Evolutionary conservation across 35 echinoderm and acorn worm genomes (phyloP).

Genomic region (Ophiothrix spiculata): DNA sequence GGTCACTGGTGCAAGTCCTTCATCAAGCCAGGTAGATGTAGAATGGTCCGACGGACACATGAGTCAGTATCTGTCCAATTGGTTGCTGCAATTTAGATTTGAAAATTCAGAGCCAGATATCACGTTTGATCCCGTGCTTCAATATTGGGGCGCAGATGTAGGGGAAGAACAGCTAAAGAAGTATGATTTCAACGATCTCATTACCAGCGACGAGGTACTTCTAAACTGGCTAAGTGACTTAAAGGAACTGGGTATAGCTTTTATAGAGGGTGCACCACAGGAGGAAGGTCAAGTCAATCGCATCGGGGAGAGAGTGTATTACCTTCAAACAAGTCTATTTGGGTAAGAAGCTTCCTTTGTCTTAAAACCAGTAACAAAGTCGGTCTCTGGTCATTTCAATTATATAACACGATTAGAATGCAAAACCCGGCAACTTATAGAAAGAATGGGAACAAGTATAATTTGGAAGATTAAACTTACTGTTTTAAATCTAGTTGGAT

Average conservation of each 20-base stretch:
- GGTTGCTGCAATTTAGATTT: constrained; percentile 51
- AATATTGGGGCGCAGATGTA: constrained; percentile 38
- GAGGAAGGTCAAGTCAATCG: constrained; percentile 42
- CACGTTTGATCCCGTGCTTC: constrained; percentile 42
- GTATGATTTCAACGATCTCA: constrained; percentile 39
- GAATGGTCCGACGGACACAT: constrained; percentile 63
- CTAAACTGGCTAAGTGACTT: constrained; percentile 53
- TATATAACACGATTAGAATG: too few species aligned
- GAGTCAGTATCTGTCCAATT: constrained; percentile 32
- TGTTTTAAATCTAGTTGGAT: too few species aligned
- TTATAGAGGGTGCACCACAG: constrained; percentile 15
- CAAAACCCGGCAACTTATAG: too few species aligned
- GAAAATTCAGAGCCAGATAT: constrained; percentile 50
- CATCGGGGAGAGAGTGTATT: constrained; percentile 48
- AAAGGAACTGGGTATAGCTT: constrained; percentile 46
- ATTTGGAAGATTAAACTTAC: too few species aligned
- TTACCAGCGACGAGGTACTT: constrained; percentile 44
- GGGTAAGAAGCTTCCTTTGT: too few species aligned
- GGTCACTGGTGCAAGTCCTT: background rate
- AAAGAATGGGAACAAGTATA: too few species aligned
- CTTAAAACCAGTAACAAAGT: too few species aligned
- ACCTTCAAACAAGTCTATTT: constrained; percentile 44
- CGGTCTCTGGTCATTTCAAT: too few species aligned
- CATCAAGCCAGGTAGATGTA: background rate
- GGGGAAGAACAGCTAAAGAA: constrained; percentile 14